Conservation (phyloP, 2,113 vertebrate genomes). For the Sylvietta virens region DNA sequence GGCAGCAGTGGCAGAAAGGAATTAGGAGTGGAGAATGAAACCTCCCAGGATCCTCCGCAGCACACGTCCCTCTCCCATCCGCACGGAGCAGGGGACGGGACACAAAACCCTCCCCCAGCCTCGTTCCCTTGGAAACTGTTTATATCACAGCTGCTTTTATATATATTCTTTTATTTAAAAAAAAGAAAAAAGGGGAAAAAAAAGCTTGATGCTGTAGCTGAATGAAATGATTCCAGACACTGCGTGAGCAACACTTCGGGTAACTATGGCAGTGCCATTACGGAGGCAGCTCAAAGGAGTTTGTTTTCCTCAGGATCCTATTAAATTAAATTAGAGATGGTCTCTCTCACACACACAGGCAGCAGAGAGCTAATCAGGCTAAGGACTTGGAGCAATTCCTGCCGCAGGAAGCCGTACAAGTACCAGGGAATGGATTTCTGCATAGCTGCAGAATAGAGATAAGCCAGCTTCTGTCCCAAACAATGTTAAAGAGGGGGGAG, state of each 20-base stretch:
- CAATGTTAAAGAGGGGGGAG: background rate
- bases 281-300: constrained; percentile 74
- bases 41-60: constrained; percentile 74
- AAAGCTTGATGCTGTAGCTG: background rate
- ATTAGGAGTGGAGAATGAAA: constrained; percentile 64
- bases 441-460: constrained; percentile 27
- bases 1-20: constrained; percentile 74
- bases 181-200: background rate
- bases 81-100: constrained; percentile 62
- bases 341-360: background rate
- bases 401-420: background rate
- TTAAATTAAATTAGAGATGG: constrained; percentile 68
- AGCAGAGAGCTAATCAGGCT: constrained; percentile 4
- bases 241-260: constrained; percentile 61
- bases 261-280: constrained; percentile 81
- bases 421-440: background rate
- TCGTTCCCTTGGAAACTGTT: constrained; percentile 80
- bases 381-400: background rate
- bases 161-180: background rate
- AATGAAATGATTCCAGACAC: constrained; percentile 71
- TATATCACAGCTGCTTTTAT: constrained; percentile 74
- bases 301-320: constrained; percentile 58
- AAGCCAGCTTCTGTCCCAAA: constrained; percentile 11
- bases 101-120: constrained; percentile 69
- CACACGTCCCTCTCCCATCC: constrained; percentile 58